Evolutionary conservation across 2,797 vertebrate genomes (phyloP), one percentile per base, ranked within the genome.

Genomic region (Otus scops): DNA sequence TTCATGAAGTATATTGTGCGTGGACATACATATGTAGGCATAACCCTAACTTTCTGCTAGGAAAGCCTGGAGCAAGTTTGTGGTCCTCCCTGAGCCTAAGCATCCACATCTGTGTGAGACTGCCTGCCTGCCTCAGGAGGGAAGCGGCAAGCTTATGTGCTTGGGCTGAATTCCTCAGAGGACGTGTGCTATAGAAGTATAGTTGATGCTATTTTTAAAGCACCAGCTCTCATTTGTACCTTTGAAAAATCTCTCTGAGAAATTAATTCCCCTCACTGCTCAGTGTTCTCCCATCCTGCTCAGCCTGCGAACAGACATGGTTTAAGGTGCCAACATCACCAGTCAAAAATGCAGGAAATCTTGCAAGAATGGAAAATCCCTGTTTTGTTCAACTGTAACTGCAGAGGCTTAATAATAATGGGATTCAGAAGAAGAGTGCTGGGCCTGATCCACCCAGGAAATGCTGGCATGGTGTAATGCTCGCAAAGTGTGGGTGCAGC

Each of bases 141-240:
- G 65, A 24, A 67, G 47, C 0, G 39, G 53, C 48, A 64, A 21
- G 22, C 57, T 67, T 5, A 26, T 8, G 1, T 34, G 63, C 77
- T 77, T 16, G 5, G 56, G 71, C 68, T 92, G 92, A 41, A 61
- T 74, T 93, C 90, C 86, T 67, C 51, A 34, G 82, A 41, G 93
- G 79, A 86, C 0, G 4, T 73, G 63, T 82, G 88, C 85, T 94
- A 64, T 15, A 34, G 92, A 69, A 76, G 23, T 82, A 22, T 7
- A 95, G 71, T 24, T 0, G 0, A 27, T 71, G 74, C 92, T 96
- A 91, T 95, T 96, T 96, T 97, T 93, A 91, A 95, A 85, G 43
- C 48, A 53, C 41, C 26, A 78, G n/a, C 47, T 96, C 78, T 95
- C 89, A 85, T 85, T 65, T 92, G 83, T 75, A 85, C 74, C 57